phyloP scores from a whole-genome alignment of 2,797 vertebrate species.

The Trematomus bernacchii region DNA sequence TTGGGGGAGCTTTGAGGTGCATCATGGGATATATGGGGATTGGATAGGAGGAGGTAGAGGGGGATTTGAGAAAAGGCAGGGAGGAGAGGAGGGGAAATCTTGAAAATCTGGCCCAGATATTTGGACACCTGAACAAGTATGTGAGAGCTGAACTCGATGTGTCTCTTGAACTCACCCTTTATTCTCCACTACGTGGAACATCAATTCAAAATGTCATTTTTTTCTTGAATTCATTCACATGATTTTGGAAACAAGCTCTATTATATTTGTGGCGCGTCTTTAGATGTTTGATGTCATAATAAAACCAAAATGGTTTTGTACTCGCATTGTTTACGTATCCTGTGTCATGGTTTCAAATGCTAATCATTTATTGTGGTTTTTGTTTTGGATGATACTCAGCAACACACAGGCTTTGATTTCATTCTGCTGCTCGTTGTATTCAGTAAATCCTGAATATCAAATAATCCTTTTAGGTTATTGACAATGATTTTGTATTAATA shows the following conservation, averaged over 20 bases:
- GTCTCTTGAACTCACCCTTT: no score
- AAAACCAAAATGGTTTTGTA: background rate
- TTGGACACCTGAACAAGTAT: constrained; percentile 4
- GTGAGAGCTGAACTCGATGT: background rate
- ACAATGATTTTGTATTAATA: background rate
- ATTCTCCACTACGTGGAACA: no score
- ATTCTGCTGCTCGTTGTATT: background rate
- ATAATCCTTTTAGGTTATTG: background rate
- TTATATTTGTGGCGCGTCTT: constrained; percentile 5
- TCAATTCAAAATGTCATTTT: background rate
- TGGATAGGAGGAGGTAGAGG: background rate
- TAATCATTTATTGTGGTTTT: constrained; percentile 20
- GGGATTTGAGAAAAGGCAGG: background rate
- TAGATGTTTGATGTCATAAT: constrained; percentile 50
- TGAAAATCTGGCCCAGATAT: background rate
- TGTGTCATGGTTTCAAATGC: constrained; percentile 38
- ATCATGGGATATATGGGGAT: constrained; percentile 3
- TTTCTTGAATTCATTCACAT: background rate
- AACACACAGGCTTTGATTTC: constrained; percentile 45
- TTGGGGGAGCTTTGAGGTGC: constrained; percentile 5
- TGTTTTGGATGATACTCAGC: constrained; percentile 22
- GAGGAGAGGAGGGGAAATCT: background rate
- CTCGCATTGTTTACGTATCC: background rate
- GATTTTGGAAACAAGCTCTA: constrained; percentile 2
- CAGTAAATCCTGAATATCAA: constrained; percentile 5